Evolutionary conservation across 2,113 vertebrate genomes (phyloP).

Genomic region (Neomonachus schauinslandi): DNA sequence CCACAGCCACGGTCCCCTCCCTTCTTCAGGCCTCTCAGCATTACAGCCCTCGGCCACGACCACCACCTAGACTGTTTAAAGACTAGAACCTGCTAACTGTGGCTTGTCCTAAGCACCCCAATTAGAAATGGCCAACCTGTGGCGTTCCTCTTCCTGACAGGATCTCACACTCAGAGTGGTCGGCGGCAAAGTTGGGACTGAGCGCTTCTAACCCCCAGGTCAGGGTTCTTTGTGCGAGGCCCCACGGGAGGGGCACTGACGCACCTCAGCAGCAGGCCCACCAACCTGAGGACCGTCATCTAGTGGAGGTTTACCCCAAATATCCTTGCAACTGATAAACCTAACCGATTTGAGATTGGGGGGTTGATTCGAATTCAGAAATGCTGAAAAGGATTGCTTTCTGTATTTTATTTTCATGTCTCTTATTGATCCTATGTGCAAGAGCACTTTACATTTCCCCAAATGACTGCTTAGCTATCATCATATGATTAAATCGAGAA

Average conservation of each 20-base stretch:
- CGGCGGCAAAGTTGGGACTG: not conserved
- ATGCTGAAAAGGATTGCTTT: not conserved
- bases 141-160: not conserved
- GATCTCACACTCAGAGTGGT: no score
- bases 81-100: not conserved
- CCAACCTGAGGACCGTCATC: accelerated
- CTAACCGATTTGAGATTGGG: not conserved
- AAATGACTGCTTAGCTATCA: not conserved
- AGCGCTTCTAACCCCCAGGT: not conserved
- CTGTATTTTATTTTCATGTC: not conserved
- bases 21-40: not conserved
- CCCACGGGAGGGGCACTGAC: accelerated
- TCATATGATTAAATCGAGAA: not conserved
- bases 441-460: not conserved
- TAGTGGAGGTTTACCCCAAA: not conserved
- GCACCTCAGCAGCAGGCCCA: not conserved
- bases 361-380: not conserved
- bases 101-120: not conserved
- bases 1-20: not conserved
- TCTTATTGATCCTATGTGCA: not conserved
- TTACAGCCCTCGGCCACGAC: not conserved
- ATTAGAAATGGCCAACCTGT: not conserved
- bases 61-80: not conserved
- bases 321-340: not conserved
- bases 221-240: not conserved